Percentiles rank a stretch among this genome's conserved stretches.
Evolutionary conservation across 2,113 vertebrate species (phyloP).

Genomic region (Oophaga pumilio): DNA sequence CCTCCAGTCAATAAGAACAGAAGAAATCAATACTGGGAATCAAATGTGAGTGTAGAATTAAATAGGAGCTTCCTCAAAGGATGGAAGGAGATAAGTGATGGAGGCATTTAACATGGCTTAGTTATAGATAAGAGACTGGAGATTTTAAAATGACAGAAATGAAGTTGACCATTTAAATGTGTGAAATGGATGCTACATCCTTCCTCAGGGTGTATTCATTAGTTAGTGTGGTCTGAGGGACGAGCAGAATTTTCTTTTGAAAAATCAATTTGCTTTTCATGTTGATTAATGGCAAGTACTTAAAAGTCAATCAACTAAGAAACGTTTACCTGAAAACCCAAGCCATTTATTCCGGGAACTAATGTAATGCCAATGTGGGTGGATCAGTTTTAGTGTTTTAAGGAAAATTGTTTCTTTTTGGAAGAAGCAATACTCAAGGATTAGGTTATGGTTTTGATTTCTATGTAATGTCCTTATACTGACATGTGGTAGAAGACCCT

Average conservation of each 20-base stretch:
- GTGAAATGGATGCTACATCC: not conserved
- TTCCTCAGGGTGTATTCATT: not conserved
- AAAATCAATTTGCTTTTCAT: conserved; percentile 32
- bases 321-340: not conserved
- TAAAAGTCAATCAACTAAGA: not conserved
- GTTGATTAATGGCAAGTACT: not conserved
- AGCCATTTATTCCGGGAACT: not conserved
- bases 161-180: not conserved
- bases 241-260: not conserved
- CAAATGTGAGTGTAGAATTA: conserved; percentile 30
- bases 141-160: not conserved
- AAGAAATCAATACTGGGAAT: conserved; percentile 40
- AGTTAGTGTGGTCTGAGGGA: not conserved
- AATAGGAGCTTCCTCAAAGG: not conserved
- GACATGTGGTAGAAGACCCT: too few species aligned
- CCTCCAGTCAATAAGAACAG: conserved; percentile 16
- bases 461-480: too few species aligned
- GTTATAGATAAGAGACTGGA: not conserved
- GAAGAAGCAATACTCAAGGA: too few species aligned
- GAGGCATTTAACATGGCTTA: not conserved
- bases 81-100: not conserved
- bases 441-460: too few species aligned
- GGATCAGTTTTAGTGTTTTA: too few species aligned
- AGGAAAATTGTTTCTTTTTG: too few species aligned
- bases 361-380: not conserved